phyloP scores from a whole-genome alignment of 2,888 invertebrate genomes.

The Synanthedon andrenaeformis region DNA sequence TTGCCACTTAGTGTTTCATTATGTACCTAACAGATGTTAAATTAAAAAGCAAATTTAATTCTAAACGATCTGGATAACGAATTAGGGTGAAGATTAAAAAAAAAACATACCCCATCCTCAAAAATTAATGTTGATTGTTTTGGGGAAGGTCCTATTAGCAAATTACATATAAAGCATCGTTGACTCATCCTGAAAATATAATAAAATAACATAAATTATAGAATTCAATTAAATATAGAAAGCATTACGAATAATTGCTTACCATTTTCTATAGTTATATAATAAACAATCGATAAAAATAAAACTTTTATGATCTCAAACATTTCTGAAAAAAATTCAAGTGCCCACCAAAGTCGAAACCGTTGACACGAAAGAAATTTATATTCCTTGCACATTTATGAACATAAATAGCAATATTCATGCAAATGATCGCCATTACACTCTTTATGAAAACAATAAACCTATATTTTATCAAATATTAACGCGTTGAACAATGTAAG shows the following conservation, averaged over 20 bases:
- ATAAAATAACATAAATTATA: background rate
- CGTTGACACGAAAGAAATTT: too few relatives aligned
- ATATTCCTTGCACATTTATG: background rate
- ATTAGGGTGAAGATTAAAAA: background rate
- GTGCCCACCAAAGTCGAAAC: too few relatives aligned
- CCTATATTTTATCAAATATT: background rate
- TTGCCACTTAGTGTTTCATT: too few relatives aligned
- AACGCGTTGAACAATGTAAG: background rate
- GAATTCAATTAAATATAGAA: too few relatives aligned
- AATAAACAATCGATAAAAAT: background rate
- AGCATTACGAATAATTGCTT: too few relatives aligned
- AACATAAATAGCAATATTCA: background rate
- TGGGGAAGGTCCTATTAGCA: slow-evolving; percentile 56
- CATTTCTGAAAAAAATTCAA: background rate
- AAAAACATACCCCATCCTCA: background rate
- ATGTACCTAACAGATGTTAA: too few relatives aligned
- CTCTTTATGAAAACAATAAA: background rate
- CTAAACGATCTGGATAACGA: too few relatives aligned
- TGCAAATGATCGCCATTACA: background rate
- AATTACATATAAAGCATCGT: slow-evolving; percentile 74
- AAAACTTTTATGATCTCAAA: background rate
- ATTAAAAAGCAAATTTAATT: too few relatives aligned
- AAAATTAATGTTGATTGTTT: slow-evolving; percentile 4
- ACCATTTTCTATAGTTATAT: background rate
- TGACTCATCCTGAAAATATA: slow-evolving; percentile 42